Conservation (phyloP, 2,113 vertebrate genomes). For the Strigops habroptila region DNA sequence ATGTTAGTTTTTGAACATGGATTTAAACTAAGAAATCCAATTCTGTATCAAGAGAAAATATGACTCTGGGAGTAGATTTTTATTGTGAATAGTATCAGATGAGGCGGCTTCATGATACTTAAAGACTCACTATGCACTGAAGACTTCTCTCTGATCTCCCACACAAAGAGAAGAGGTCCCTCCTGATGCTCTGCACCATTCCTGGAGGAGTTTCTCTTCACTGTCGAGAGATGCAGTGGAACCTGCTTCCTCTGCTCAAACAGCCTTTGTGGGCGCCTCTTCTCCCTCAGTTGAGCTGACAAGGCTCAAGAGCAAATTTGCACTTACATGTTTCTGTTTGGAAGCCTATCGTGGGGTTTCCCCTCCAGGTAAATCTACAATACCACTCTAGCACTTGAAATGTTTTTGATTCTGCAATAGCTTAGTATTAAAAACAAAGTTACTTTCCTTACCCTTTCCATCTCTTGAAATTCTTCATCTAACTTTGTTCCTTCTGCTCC, state of each 20-base stretch:
- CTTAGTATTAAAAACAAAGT: background rate
- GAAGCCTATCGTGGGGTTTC: background rate
- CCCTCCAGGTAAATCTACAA: background rate
- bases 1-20: background rate
- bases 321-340: background rate
- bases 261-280: background rate
- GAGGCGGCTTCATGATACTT: background rate
- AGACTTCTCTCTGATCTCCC: background rate
- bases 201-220: background rate
- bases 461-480: conserved; percentile 91
- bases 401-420: background rate
- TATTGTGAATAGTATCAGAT: background rate
- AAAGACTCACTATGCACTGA: background rate
- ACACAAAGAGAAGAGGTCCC: background rate
- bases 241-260: background rate
- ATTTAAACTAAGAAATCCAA: background rate
- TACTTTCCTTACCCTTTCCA: conserved; percentile 87
- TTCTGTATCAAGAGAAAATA: background rate
- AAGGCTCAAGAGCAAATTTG: background rate
- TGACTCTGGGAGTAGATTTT: background rate
- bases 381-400: background rate
- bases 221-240: background rate
- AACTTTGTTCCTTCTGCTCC: conserved; percentile 92
- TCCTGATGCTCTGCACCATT: background rate
- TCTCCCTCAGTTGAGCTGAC: background rate